Conservation (phyloP, 2,113 vertebrate genomes). For the Perca schrenkii region DNA sequence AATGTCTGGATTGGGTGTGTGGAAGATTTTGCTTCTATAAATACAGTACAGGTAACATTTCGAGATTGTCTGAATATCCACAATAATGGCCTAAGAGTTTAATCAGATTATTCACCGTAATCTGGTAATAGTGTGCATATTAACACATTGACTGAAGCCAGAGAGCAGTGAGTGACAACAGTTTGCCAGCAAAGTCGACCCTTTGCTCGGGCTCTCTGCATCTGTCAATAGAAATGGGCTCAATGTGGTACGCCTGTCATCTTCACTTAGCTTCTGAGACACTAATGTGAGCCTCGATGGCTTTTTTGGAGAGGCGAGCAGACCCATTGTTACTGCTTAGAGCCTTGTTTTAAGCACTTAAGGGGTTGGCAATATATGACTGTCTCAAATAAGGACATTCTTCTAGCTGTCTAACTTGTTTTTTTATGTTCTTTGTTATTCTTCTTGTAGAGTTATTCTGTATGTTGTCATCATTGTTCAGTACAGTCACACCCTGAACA, state of each 20-base stretch:
- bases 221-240: slow-evolving; percentile 73
- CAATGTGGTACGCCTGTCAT: slow-evolving; percentile 53
- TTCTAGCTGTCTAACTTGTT: neutral
- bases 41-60: slow-evolving; percentile 2
- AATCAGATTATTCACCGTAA: neutral
- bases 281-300: slow-evolving; percentile 45
- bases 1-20: neutral
- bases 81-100: neutral
- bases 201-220: slow-evolving; percentile 40
- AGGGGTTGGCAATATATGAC: neutral
- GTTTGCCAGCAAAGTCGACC: slow-evolving; percentile 58
- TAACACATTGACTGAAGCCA: slow-evolving; percentile 3
- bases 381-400: neutral
- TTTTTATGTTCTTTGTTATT: slow-evolving; percentile 4
- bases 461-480: slow-evolving; percentile 1
- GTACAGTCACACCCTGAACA: slow-evolving; percentile 22
- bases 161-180: slow-evolving; percentile 40
- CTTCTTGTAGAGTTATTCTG: slow-evolving; percentile 5
- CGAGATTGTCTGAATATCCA: neutral
- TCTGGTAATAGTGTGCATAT: neutral
- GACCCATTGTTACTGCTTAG: slow-evolving; percentile 14
- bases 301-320: slow-evolving; percentile 32
- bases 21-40: neutral
- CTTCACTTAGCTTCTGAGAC: slow-evolving; percentile 62
- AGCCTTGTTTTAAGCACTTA: slow-evolving; percentile 23